Percentiles rank a stretch among this genome's conserved stretches.
Conservation (phyloP, 2,797 vertebrate genomes). For the Atherinosoma microstoma region DNA sequence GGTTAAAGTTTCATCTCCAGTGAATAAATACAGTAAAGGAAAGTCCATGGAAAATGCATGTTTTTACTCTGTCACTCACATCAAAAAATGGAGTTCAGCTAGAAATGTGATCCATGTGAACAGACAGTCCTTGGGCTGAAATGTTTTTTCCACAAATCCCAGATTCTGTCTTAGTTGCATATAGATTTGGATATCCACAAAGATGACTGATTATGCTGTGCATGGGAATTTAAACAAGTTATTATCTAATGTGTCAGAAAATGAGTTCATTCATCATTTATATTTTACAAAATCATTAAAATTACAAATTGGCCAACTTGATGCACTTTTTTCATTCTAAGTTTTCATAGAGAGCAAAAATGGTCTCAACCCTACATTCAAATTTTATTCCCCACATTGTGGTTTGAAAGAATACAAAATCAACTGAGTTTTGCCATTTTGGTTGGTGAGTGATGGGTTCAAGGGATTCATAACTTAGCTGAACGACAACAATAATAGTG, state of each 20-base stretch:
- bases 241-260: constrained; percentile 34
- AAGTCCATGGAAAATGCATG: neutral
- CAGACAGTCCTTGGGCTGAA: constrained; percentile 4
- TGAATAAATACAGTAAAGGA: neutral
- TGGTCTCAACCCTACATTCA: constrained; percentile 19
- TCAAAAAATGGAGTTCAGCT: neutral
- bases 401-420: constrained; percentile 34
- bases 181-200: constrained; percentile 6
- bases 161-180: constrained; percentile 9
- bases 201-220: constrained; percentile 17
- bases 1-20: neutral
- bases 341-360: constrained; percentile 23
- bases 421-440: constrained; percentile 2
- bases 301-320: constrained; percentile 4
- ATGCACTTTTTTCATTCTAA: neutral
- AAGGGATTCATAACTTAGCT: constrained; percentile 28
- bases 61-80: constrained; percentile 13
- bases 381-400: constrained; percentile 14
- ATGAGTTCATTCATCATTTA: neutral
- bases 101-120: constrained; percentile 8
- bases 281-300: constrained; percentile 35
- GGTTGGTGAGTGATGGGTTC: constrained; percentile 23
- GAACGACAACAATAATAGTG: constrained; percentile 28
- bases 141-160: constrained; percentile 10
- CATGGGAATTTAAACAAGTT: constrained; percentile 20